A percentile compares a stretch with the other conserved stretches of the same genome.
Evolutionary conservation across 2,888 invertebrate genomes (phyloP).

Genomic region (Plebejus argus): DNA sequence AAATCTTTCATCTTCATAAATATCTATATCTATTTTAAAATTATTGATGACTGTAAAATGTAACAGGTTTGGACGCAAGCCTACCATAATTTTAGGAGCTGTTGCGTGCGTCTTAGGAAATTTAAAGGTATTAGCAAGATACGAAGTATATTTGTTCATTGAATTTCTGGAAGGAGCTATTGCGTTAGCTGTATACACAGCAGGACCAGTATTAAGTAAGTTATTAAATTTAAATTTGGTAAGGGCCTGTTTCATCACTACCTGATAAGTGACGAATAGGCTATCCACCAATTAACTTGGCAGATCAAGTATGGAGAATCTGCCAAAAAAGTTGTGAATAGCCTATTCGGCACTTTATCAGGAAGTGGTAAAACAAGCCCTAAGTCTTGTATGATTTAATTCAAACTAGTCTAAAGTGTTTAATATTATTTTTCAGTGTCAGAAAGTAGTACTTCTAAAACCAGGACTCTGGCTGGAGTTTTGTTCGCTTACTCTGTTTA

Average conservation of each 20-base stretch:
- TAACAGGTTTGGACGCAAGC: slow-evolving; percentile 58
- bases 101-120: slow-evolving; percentile 57
- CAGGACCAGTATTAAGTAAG: slow-evolving; percentile 1
- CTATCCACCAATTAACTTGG: no score
- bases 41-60: background rate
- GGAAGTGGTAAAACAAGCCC: no score
- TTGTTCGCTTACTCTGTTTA: slow-evolving; percentile 62
- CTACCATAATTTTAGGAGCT: slow-evolving; percentile 57
- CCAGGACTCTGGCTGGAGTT: slow-evolving; percentile 61
- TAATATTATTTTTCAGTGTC: slow-evolving; percentile 53
- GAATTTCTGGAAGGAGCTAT: background rate
- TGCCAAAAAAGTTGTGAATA: no score
- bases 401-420: background rate
- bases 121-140: slow-evolving; percentile 55
- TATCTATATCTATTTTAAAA: no score
- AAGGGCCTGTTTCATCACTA: no score
- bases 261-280: no score
- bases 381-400: background rate
- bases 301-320: no score
- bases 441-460: slow-evolving; percentile 59
- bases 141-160: slow-evolving; percentile 34
- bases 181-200: background rate
- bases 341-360: no score
- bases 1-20: no score
- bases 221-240: background rate